Conservation (phyloP, 1,140 invertebrate genomes). For the Apis laboriosa region DNA sequence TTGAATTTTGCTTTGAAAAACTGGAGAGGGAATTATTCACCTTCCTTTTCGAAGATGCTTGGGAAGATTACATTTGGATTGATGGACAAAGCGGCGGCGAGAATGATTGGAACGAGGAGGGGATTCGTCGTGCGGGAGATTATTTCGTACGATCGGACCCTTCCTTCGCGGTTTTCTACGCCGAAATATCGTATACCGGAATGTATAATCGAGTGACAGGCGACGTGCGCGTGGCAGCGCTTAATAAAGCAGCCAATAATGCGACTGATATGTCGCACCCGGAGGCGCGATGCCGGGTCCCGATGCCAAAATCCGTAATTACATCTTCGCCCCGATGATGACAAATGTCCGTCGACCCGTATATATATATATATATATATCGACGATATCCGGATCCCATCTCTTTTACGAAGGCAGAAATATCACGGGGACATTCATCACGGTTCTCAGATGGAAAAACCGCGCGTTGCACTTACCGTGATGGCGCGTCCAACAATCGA, state of each 20-base stretch:
- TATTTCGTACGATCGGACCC: constrained; percentile 4
- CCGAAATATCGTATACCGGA: constrained; percentile 18
- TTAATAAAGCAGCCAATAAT: constrained; percentile 55
- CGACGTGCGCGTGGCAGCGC: constrained; percentile 43
- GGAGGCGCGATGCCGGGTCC: constrained; percentile 27
- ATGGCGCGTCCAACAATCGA: neutral
- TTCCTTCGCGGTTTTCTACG: constrained; percentile 13
- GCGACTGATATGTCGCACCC: constrained; percentile 50
- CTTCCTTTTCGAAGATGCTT: no score
- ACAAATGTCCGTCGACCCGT: constrained; percentile 26
- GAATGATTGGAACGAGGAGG: neutral
- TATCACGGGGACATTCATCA: constrained; percentile 28
- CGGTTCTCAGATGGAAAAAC: constrained; percentile 19
- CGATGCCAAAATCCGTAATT: constrained; percentile 52
- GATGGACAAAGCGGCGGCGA: no score
- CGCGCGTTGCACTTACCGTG: neutral
- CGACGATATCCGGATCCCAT: neutral
- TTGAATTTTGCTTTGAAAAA: no score
- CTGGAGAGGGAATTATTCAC: no score
- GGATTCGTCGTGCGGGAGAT: neutral
- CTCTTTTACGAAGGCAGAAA: constrained; percentile 22
- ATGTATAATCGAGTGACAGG: constrained; percentile 45
- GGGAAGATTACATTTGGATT: neutral
- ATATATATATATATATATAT: neutral
- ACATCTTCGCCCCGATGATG: constrained; percentile 51